phyloP scores from a whole-genome alignment of 2,797 vertebrate species.

The Chromis chromis region DNA sequence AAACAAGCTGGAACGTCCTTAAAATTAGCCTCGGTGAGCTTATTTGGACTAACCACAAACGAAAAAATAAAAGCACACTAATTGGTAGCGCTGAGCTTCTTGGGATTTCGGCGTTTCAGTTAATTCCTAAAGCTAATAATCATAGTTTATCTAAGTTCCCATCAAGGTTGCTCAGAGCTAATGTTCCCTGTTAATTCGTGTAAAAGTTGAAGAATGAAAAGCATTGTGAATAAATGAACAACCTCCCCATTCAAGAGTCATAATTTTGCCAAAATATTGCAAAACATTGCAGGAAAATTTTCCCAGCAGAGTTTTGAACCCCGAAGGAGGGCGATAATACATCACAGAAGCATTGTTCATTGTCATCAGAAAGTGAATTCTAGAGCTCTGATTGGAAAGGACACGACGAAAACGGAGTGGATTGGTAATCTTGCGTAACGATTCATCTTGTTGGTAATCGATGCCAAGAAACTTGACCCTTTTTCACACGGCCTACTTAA shows the following conservation, averaged over 20 bases:
- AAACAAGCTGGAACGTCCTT: constrained; percentile 26
- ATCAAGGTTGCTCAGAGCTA: neutral
- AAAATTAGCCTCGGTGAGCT: constrained; percentile 15
- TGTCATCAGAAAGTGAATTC: constrained; percentile 44
- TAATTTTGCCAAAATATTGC: constrained; percentile 11
- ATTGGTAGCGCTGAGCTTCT: constrained; percentile 15
- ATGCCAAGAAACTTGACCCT: constrained; percentile 74
- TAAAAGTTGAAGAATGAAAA: neutral
- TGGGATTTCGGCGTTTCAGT: constrained; percentile 5
- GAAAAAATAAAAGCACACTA: constrained; percentile 16
- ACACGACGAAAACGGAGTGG: constrained; percentile 44
- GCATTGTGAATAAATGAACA: neutral
- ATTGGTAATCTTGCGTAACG: constrained; percentile 47
- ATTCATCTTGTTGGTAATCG: constrained; percentile 69
- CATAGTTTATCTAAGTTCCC: neutral
- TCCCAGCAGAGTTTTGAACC: neutral
- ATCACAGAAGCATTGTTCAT: constrained; percentile 20
- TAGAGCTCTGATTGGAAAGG: constrained; percentile 46
- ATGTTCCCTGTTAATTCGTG: constrained; percentile 7
- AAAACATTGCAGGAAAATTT: neutral
- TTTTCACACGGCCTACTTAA: constrained; percentile 71
- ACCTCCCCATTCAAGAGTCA: neutral
- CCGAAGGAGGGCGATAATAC: neutral
- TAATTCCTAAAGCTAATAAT: constrained; percentile 10
- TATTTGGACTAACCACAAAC: constrained; percentile 20